Conservation (phyloP, 2,113 vertebrate genomes). For the Pelecanus crispus region DNA sequence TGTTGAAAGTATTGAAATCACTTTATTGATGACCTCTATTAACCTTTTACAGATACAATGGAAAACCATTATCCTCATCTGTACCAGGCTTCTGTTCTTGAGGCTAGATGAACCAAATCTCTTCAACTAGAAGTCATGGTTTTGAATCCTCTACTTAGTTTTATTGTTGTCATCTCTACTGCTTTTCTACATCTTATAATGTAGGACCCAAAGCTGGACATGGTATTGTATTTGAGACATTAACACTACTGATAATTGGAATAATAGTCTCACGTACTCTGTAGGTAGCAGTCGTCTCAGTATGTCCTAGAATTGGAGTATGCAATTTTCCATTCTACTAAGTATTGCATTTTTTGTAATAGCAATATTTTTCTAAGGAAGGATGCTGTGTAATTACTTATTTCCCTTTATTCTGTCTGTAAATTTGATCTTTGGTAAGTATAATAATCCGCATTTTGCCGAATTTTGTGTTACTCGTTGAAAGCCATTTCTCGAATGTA, state of each 20-base stretch:
- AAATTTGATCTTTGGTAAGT: not conserved
- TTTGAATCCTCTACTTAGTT: not conserved
- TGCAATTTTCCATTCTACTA: not conserved
- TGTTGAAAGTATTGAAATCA: not conserved
- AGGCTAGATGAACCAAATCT: not conserved
- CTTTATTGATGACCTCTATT: not conserved
- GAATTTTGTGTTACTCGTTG: not conserved
- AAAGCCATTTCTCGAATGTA: not conserved
- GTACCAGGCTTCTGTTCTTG: not conserved
- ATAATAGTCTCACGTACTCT: rapidly evolving
- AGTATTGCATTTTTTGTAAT: not conserved
- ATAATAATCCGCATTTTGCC: not conserved
- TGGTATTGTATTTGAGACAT: not conserved
- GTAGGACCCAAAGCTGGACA: not conserved
- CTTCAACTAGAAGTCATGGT: not conserved
- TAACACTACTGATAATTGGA: not conserved
- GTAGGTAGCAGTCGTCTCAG: not conserved
- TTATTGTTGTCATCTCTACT: not conserved
- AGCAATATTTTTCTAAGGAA: not conserved
- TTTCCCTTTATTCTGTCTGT: not conserved
- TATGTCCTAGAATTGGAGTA: not conserved
- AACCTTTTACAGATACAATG: not conserved
- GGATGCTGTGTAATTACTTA: not conserved
- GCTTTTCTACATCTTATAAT: not conserved
- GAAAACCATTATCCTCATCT: rapidly evolving